A percentile compares a stretch with the other conserved stretches of the same genome.
phyloP scores from a whole-genome alignment of 2,888 invertebrate species.

The Tipula helvola region DNA sequence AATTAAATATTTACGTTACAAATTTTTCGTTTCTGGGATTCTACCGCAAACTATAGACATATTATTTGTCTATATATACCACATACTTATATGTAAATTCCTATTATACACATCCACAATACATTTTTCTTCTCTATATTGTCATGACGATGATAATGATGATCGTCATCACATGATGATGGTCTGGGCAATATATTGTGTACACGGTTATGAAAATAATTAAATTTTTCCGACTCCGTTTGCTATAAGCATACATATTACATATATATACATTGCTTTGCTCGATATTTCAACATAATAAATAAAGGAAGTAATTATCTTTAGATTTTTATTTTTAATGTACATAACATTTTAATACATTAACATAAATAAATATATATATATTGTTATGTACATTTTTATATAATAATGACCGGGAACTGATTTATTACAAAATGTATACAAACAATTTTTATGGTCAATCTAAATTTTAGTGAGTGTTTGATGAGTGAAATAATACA shows the following conservation, averaged over 20 bases:
- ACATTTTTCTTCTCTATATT: neutral
- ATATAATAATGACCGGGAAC: neutral
- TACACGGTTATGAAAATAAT: neutral
- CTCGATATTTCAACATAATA: neutral
- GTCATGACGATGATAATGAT: neutral
- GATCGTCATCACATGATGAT: neutral
- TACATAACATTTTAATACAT: neutral
- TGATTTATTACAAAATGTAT: neutral
- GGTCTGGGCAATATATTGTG: neutral
- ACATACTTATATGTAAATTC: neutral
- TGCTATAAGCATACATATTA: neutral
- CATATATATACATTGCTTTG: neutral
- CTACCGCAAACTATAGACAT: too few relatives aligned
- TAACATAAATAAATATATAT: too few relatives aligned
- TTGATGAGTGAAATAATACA: neutral
- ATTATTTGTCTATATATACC: too few relatives aligned
- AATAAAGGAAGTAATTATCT: neutral
- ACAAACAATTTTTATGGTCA: neutral
- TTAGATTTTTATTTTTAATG: neutral
- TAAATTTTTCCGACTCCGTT: neutral
- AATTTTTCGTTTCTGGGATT: neutral
- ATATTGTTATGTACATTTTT: neutral
- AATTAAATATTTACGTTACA: neutral
- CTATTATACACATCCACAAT: neutral
- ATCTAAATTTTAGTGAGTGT: neutral